A percentile compares a stretch with the other conserved stretches of the same genome.
These are phyloP conservation scores for Ceratina calcarata DNA, from an alignment of 1,140 invertebrate genomes.

Conservation along the genomic window DNA sequence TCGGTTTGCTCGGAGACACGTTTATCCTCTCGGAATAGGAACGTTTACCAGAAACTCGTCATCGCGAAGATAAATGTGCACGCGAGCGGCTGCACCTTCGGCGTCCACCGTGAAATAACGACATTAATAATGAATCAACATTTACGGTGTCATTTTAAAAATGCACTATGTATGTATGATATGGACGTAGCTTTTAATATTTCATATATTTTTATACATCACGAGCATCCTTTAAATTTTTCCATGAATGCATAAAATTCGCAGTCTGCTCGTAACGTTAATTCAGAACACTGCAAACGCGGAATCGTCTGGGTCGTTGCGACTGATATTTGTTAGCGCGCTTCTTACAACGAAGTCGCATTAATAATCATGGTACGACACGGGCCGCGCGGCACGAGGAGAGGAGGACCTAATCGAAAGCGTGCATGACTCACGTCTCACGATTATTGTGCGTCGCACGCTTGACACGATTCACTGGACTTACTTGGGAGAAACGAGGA, in stretches of 20 bases:
- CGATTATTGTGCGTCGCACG: slow-evolving; percentile 59
- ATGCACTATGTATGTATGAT: no score
- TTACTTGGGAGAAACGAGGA: slow-evolving; percentile 56
- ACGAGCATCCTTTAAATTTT: no score
- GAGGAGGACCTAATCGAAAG: slow-evolving; percentile 42
- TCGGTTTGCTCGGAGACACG: background rate
- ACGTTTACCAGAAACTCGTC: slow-evolving; percentile 30
- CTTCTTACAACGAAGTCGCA: background rate
- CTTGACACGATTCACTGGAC: slow-evolving; percentile 58
- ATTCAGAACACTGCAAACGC: no score
- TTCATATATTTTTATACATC: no score
- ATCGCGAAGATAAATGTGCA: slow-evolving; percentile 21
- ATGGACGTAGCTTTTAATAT: no score
- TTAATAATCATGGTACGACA: slow-evolving; percentile 39
- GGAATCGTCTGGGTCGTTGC: background rate
- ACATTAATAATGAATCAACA: slow-evolving; percentile 54
- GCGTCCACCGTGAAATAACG: slow-evolving; percentile 2
- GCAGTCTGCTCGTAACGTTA: no score
- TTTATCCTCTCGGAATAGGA: background rate
- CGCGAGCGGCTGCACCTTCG: slow-evolving; percentile 24
- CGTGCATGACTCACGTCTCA: slow-evolving; percentile 51
- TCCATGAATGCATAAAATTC: no score
- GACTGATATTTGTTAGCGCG: background rate
- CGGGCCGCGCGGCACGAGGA: background rate
- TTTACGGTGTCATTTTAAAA: no score